Conservation (phyloP, 2,888 invertebrate species). For the Drosophila demipolita region DNA sequence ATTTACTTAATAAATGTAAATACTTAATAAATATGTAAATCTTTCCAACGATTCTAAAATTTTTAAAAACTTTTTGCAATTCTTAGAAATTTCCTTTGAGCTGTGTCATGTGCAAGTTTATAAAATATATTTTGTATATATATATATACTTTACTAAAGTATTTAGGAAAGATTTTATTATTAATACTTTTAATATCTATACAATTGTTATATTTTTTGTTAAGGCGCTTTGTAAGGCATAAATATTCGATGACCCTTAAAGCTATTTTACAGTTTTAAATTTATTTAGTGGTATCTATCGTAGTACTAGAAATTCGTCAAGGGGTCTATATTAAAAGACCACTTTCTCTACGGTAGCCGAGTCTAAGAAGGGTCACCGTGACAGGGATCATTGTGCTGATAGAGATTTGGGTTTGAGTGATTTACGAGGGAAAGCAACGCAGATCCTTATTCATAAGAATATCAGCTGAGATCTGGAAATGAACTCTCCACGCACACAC, state of each 20-base stretch:
- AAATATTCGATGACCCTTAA: neutral
- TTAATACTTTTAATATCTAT: neutral
- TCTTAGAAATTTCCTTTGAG: no score
- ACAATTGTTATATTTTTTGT: neutral
- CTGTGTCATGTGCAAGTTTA: no score
- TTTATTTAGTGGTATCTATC: neutral
- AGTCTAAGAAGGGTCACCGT: slow-evolving; percentile 14
- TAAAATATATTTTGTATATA: no score
- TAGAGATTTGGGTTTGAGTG: slow-evolving; percentile 56
- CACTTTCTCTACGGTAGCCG: slow-evolving; percentile 47
- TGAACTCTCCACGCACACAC: slow-evolving; percentile 23
- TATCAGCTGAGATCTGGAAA: slow-evolving; percentile 21
- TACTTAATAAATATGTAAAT: neutral
- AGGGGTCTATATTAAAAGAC: slow-evolving; percentile 3
- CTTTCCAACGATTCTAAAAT: neutral
- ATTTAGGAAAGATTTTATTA: neutral
- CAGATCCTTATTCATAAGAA: slow-evolving; percentile 32
- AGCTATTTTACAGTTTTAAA: neutral
- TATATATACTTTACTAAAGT: no score
- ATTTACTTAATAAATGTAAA: neutral
- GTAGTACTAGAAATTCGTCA: slow-evolving; percentile 15
- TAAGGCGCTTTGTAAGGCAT: no score
- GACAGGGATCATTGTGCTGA: slow-evolving; percentile 47
- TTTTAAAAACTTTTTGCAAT: no score
- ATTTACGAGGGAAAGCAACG: slow-evolving; percentile 63